Evolutionary conservation across 2,888 invertebrate genomes (phyloP), one percentile per base, ranked within the genome.

Genomic region (Parochlus steinenii): DNA sequence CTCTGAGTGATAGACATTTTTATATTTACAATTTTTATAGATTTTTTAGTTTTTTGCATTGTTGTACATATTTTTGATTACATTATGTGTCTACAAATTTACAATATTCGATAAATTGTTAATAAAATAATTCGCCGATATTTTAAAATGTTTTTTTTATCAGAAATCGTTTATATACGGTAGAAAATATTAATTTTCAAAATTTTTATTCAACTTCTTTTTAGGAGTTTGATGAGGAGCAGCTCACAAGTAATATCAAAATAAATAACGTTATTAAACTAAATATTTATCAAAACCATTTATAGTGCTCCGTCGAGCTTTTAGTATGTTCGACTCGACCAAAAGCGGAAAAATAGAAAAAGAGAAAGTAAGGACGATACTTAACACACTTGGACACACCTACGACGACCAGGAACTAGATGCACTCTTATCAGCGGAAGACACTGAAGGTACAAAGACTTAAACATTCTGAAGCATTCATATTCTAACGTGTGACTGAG

Each of bases 301-400:
- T 54, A 31, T 49, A 82, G 82, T 82, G 71, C 67, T 82, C 40
- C 67, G 72, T 46, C 69, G 78, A 47, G 81, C 80, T 14, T 83
- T 83, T 64, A 71, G 76, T 52, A 83, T 83, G 82, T 83, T 83
- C 61, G 82, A 83, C 57, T 76, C 78, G 16, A 68, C 70, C 47
- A 80, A 80, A 51, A 70, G 74, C 44, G 82, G 82, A 20, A 69
- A 66, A 46, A 82, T 83, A 39, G 79, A 81, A 48, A 80, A 76
- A 50, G 79, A 79, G 49, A 81, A 81, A 52, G 75, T 81, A 3
- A 64, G 76, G 23, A 79, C 77, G 22, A 81, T 83, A 46, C 64
- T 83, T 31, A 78, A 79, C 56, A 82, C 81, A 3, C 68, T 83
- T 60, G 79, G 82, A 18, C 79, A 80, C 52, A 74, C 73, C 46